phyloP scores from a whole-genome alignment of 1,140 invertebrate genomes.

The Cotesia chilonis region DNA sequence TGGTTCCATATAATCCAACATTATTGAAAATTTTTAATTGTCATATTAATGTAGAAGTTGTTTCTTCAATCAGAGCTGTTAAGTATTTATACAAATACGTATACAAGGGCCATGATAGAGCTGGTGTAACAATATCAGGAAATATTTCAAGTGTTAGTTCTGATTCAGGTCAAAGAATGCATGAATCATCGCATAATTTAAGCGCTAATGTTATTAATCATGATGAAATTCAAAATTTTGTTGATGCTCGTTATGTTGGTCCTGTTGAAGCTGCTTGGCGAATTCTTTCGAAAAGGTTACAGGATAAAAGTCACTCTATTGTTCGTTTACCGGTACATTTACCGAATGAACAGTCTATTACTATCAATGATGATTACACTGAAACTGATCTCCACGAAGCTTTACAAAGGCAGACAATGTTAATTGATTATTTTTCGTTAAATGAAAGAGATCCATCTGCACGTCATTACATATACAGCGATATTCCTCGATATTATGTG shows the following conservation, averaged over 20 bases:
- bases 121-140: background rate
- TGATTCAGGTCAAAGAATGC: background rate
- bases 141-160: too few relatives aligned
- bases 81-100: constrained; percentile 33
- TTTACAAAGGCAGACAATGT: background rate
- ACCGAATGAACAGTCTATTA: constrained; percentile 8
- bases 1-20: constrained; percentile 28
- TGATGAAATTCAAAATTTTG: constrained; percentile 19
- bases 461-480: background rate
- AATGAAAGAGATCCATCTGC: background rate
- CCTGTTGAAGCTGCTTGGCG: constrained; percentile 6
- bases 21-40: constrained; percentile 30
- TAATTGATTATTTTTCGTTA: background rate
- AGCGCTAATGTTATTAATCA: background rate
- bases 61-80: constrained; percentile 15
- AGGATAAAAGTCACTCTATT: too few relatives aligned
- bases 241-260: constrained; percentile 11
- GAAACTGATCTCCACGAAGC: background rate
- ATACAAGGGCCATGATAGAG: too few relatives aligned
- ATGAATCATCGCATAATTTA: background rate
- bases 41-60: constrained; percentile 33
- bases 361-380: background rate
- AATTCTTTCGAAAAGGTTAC: background rate
- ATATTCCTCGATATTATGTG: background rate
- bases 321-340: constrained; percentile 5